Evolutionary conservation across 2,888 invertebrate genomes (phyloP).

Genomic region (Crocallis elinguaria): DNA sequence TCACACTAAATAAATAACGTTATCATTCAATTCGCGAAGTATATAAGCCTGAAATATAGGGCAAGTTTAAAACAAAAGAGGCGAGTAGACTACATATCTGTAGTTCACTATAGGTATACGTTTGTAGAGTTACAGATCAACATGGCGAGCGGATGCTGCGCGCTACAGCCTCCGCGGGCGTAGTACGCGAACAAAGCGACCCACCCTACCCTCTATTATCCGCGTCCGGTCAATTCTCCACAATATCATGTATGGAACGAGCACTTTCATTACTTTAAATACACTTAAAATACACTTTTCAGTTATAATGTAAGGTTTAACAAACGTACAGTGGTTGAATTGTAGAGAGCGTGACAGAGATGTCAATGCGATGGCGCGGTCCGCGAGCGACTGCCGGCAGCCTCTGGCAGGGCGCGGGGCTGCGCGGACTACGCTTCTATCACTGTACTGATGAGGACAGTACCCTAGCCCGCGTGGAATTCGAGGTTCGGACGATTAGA

Average conservation of each 20-base stretch:
- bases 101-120: conserved; percentile 17
- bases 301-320: conserved; percentile 51
- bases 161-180: conserved; percentile 78
- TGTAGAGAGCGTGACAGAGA: conserved; percentile 43
- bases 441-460: conserved; percentile 12
- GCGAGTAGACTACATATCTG: not conserved
- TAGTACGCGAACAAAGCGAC: conserved; percentile 77
- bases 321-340: conserved; percentile 54
- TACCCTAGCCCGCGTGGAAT: conserved; percentile 6
- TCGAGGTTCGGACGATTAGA: not conserved
- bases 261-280: conserved; percentile 53
- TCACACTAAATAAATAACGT: conserved; percentile 17
- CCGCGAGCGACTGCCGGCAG: conserved; percentile 79
- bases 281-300: conserved; percentile 45
- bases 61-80: conserved; percentile 29
- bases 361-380: conserved; percentile 57
- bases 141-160: conserved; percentile 79
- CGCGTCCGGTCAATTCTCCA: conserved; percentile 52
- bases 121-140: conserved; percentile 45
- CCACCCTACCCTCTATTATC: conserved; percentile 61
- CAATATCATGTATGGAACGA: conserved; percentile 65
- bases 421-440: conserved; percentile 69
- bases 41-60: conserved; percentile 11
- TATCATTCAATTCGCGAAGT: conserved; percentile 13
- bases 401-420: conserved; percentile 73